Evolutionary conservation across 2,888 invertebrate species (phyloP).

Genomic region (Petrophora chlorosata): DNA sequence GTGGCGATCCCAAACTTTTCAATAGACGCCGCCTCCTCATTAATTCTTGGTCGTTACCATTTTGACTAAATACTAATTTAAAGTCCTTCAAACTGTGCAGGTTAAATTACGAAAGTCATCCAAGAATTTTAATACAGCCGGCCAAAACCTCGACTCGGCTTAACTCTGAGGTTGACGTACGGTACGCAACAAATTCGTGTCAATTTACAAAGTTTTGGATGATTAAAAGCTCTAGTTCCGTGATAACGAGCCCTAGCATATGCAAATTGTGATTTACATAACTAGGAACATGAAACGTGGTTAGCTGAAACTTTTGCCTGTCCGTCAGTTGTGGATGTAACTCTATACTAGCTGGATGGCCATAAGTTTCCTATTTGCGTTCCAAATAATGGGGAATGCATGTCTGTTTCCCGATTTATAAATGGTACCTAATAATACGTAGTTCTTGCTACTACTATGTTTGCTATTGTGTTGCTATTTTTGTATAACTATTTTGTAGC

Average conservation of each 20-base stretch:
- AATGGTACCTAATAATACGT: no score
- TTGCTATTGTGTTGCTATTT: no score
- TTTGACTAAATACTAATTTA: constrained; percentile 47
- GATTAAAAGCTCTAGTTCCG: constrained; percentile 40
- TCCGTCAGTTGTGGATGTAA: not conserved
- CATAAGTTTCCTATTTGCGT: no score
- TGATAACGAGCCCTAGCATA: constrained; percentile 37
- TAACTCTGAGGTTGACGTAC: constrained; percentile 42
- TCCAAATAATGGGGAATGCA: no score
- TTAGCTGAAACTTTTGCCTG: constrained; percentile 1
- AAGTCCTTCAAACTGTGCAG: constrained; percentile 41
- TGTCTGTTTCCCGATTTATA: no score
- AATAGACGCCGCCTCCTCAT: constrained; percentile 55
- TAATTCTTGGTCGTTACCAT: constrained; percentile 61
- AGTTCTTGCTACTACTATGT: no score
- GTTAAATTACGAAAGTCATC: constrained; percentile 50
- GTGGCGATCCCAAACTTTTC: constrained; percentile 61
- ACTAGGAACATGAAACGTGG: constrained; percentile 28
- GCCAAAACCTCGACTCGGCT: constrained; percentile 34
- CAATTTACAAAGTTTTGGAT: constrained; percentile 40
- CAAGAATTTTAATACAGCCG: constrained; percentile 46
- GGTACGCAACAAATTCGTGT: constrained; percentile 42
- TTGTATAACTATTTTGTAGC: no score
- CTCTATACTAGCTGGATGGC: no score
- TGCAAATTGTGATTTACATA: constrained; percentile 40